Evolutionary conservation across 1,140 invertebrate species (phyloP).

Genomic region (Magallana ariakensis): DNA sequence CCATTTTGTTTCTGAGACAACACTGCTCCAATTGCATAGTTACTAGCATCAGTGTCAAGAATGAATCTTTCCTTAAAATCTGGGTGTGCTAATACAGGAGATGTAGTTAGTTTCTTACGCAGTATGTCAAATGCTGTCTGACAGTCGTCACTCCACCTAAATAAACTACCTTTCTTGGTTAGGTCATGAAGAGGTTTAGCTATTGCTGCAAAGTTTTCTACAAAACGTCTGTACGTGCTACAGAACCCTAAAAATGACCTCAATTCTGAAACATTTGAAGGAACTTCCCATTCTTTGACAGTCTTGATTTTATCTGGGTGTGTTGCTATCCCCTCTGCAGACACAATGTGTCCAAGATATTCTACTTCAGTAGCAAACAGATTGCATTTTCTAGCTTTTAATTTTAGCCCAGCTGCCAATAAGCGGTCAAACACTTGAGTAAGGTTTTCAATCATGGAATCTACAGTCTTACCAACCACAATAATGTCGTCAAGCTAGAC

Average conservation of each 20-base stretch:
- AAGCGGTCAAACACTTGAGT: conserved; percentile 43
- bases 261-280: conserved; percentile 10
- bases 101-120: conserved; percentile 61
- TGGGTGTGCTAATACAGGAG: conserved; percentile 66
- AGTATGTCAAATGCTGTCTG: conserved; percentile 11
- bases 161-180: neutral
- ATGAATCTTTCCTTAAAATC: conserved; percentile 71
- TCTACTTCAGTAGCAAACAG: conserved; percentile 47
- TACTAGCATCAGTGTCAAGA: conserved; percentile 78
- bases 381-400: conserved; percentile 52
- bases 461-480: conserved; percentile 32
- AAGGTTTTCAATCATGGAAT: conserved; percentile 43
- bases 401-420: conserved; percentile 38
- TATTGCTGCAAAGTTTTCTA: neutral
- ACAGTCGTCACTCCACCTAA: neutral
- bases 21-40: conserved; percentile 75
- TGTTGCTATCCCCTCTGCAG: conserved; percentile 59
- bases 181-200: neutral
- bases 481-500: conserved; percentile 51
- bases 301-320: conserved; percentile 63
- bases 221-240: conserved; percentile 12
- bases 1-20: conserved; percentile 72
- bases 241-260: conserved; percentile 37
- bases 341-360: conserved; percentile 54
- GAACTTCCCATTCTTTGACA: conserved; percentile 10